Evolutionary conservation across 1,140 invertebrate genomes (phyloP).

Genomic region (Drosophila virilis): DNA sequence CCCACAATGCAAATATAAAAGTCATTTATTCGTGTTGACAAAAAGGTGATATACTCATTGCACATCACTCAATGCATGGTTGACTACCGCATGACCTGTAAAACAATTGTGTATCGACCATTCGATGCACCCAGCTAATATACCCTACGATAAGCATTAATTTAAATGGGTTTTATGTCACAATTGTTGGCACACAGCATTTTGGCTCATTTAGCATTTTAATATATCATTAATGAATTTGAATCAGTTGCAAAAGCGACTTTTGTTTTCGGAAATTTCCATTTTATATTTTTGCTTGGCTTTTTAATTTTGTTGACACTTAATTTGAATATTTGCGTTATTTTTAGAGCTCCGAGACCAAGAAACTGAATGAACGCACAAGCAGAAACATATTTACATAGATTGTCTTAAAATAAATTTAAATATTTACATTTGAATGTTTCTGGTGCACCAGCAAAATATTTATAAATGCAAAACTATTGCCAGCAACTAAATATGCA

Average conservation of each 20-base stretch:
- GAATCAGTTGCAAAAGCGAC: conserved; percentile 22
- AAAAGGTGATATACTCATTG: background rate
- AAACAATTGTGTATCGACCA: background rate
- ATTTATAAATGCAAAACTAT: background rate
- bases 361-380: conserved; percentile 34
- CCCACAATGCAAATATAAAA: conserved; percentile 38
- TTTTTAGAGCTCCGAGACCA: conserved; percentile 20
- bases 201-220: conserved; percentile 28
- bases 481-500: background rate
- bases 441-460: conserved; percentile 8
- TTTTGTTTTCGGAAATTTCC: conserved; percentile 16
- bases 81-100: background rate
- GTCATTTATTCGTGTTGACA: conserved; percentile 7
- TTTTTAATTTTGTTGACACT: conserved; percentile 3
- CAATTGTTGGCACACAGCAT: background rate
- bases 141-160: background rate
- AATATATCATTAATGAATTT: conserved; percentile 29
- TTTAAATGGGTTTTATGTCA: background rate
- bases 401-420: conserved; percentile 3
- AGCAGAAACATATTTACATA: conserved; percentile 5
- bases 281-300: conserved; percentile 4
- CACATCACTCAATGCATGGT: too few relatives aligned
- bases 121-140: background rate
- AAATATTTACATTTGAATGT: conserved; percentile 3
- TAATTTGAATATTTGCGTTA: background rate